A percentile compares a stretch with the other conserved stretches of the same genome.
phyloP scores from a whole-genome alignment of 35 echinoderm and acorn worm genomes.

The Ophiothrix spiculata region DNA sequence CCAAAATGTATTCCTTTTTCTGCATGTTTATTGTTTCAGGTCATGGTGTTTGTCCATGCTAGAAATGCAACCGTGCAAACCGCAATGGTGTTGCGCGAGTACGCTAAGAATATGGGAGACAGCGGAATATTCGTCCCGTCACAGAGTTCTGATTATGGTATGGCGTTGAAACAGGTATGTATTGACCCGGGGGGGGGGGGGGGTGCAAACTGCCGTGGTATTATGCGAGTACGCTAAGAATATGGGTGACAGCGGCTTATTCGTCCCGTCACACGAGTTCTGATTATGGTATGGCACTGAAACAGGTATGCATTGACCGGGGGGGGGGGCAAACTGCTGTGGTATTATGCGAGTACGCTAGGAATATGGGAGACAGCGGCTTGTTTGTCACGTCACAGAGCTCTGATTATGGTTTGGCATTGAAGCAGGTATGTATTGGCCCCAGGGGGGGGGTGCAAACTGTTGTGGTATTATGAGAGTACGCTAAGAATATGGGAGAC shows the following conservation, averaged over 20 bases:
- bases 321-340: constrained; percentile 70
- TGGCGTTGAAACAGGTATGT: constrained; percentile 79
- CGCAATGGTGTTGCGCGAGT: constrained; percentile 64
- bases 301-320: constrained; percentile 95
- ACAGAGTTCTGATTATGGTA: constrained; percentile 54
- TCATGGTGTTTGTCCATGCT: constrained; percentile 99
- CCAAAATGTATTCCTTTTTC: no score
- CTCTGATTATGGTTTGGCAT: constrained; percentile 54
- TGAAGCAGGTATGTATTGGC: constrained; percentile 92
- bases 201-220: constrained; percentile 72
- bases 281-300: constrained; percentile 57
- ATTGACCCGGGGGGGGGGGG: no score
- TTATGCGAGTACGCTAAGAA: constrained; percentile 76
- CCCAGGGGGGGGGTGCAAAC: no score
- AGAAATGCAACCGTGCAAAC: constrained; percentile 91
- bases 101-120: constrained; percentile 72
- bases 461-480: constrained; percentile 61
- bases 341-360: constrained; percentile 70
- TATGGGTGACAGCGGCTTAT: constrained; percentile 62
- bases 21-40: constrained; percentile 35
- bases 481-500: constrained; percentile 72
- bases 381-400: constrained; percentile 49
- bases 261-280: constrained; percentile 36
- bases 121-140: constrained; percentile 44
- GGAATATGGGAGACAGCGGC: constrained; percentile 53